Evolutionary conservation across 2,888 invertebrate species (phyloP), one percentile per base, ranked within the genome.

Genomic region (Coelinius sp.): DNA sequence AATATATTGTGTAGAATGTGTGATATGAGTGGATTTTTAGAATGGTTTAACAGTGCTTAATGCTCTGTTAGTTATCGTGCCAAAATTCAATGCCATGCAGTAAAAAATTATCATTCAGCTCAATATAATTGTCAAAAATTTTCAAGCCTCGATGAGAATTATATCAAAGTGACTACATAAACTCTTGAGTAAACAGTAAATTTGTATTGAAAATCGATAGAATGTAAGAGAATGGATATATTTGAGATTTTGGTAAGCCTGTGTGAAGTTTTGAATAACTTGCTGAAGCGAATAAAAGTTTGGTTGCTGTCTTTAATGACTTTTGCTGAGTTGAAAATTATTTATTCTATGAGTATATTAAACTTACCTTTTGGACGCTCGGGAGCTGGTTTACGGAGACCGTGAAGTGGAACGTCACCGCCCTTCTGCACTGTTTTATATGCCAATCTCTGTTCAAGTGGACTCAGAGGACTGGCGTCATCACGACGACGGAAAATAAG

Each of bases 371-470:
- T 94, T 22, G 93, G 93, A 84, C 92, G 92, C 86, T 94, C 94
- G 25, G 98, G 98, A 14, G 95, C 96, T 17, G 93, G 93, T 83
- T 97, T 97, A 53, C 97, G 91, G 84, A 98, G 92, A 49, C 98
- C 98, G 84, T 95, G 92, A 8, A 97, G 90, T 0, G 98, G 98
- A 1, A 98, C 96, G 88, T 98, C 98, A 0, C 97, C 98, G 0
- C 98, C 98, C 72, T 94, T 94, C 85, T 98, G 98, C 70, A 98
- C 92, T 76, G 92, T 93, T 84, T 94, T 93, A 88, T 98, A 98
- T 10, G 94, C 94, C 74, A 94, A 92, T 75, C 93, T 92, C 80
- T 96, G 93, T 84, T 97, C 95, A n/a, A 93, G 91, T 0, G 95
- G 96, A 78, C 94, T 95, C 68, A 95, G 88, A 0, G 91, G 91